A percentile compares a stretch with the other conserved stretches of the same genome.
These are phyloP conservation scores for Limosa lapponica DNA, from an alignment of 2,797 vertebrate species.

Conservation along the genomic window DNA sequence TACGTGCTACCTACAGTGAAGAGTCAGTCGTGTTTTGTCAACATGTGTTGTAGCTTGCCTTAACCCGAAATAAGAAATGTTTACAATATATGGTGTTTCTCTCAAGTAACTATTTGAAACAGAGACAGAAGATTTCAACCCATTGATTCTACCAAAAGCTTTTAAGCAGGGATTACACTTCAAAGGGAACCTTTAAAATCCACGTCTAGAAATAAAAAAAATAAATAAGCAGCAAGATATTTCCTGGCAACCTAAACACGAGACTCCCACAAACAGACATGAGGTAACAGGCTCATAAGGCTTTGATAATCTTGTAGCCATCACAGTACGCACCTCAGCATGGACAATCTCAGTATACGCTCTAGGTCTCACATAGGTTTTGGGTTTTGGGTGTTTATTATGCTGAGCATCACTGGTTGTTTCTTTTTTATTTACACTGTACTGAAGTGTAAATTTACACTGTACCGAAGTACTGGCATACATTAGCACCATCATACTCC, in stretches of 20 bases:
- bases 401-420: background rate
- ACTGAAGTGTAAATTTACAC: background rate
- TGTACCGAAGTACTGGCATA: background rate
- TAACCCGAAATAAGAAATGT: background rate
- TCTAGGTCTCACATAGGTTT: background rate
- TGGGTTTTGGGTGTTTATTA: background rate
- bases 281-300: background rate
- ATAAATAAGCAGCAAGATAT: background rate
- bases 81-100: background rate
- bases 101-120: background rate
- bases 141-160: background rate
- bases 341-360: background rate
- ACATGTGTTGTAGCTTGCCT: background rate
- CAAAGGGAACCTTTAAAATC: background rate
- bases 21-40: background rate
- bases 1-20: background rate
- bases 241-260: background rate
- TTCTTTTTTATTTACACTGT: background rate
- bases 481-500: background rate
- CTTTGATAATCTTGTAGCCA: background rate
- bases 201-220: background rate
- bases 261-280: background rate
- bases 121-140: background rate
- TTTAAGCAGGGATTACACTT: background rate
- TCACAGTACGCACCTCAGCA: background rate